Evolutionary conservation across 2,113 vertebrate species (phyloP).

Genomic region (Halcyon senegalensis): DNA sequence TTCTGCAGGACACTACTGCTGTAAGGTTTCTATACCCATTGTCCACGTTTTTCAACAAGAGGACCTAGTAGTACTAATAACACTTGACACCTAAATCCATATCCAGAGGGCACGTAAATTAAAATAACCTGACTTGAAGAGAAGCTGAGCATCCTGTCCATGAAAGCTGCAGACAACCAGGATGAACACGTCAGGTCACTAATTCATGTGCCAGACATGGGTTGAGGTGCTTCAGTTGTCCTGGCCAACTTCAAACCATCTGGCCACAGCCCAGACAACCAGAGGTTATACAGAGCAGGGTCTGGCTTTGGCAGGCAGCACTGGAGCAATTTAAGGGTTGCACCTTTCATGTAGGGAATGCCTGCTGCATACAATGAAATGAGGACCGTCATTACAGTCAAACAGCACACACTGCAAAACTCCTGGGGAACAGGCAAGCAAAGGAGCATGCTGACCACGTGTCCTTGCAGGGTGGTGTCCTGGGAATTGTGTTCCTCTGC

Average conservation of each 20-base stretch:
- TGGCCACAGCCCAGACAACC: not conserved
- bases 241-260: not conserved
- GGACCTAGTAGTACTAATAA: not conserved
- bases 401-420: constrained; percentile 27
- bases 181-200: not conserved
- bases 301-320: not conserved
- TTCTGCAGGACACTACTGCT: not conserved
- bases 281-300: not conserved
- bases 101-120: not conserved
- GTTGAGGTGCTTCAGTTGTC: not conserved
- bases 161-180: not conserved
- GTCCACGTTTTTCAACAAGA: not conserved
- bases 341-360: not conserved
- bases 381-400: not conserved
- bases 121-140: not conserved
- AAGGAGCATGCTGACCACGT: constrained; percentile 58
- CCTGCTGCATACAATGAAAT: constrained; percentile 8
- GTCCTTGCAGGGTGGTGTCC: not conserved
- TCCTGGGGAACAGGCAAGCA: constrained; percentile 12
- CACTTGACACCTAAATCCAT: not conserved
- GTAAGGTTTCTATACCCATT: not conserved
- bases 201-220: not conserved
- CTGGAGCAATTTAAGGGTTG: not conserved
- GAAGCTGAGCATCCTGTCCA: not conserved
- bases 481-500: constrained; percentile 61